Conservation (phyloP, 1,140 invertebrate species). For the Ceratosolen fusciceps region DNA sequence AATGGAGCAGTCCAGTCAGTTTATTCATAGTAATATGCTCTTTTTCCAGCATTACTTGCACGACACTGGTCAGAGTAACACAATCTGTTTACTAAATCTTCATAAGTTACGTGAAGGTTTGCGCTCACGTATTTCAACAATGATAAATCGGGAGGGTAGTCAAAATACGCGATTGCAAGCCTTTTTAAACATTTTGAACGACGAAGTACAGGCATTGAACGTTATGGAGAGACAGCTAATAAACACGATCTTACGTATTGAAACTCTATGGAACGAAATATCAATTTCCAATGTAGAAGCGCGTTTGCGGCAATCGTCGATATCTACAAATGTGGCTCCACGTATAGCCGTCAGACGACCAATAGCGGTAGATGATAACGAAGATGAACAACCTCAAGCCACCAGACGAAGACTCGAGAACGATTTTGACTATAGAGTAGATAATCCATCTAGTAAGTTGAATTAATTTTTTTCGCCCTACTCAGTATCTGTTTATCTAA, state of each 20-base stretch:
- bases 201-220: slow-evolving; percentile 55
- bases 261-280: slow-evolving; percentile 5
- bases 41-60: slow-evolving; percentile 52
- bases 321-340: background rate
- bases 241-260: background rate
- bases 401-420: slow-evolving; percentile 36
- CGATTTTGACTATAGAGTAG: background rate
- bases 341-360: slow-evolving; percentile 11
- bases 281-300: slow-evolving; percentile 6
- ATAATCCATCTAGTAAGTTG: slow-evolving; percentile 20
- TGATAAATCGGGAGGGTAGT: slow-evolving; percentile 38
- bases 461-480: background rate
- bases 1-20: slow-evolving; percentile 48
- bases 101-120: slow-evolving; percentile 53
- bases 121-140: slow-evolving; percentile 44
- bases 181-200: slow-evolving; percentile 52
- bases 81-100: slow-evolving; percentile 49
- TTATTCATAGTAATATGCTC: slow-evolving; percentile 42
- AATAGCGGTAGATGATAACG: background rate
- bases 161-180: slow-evolving; percentile 44
- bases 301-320: background rate
- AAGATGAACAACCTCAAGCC: slow-evolving; percentile 14
- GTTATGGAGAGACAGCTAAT: slow-evolving; percentile 54
- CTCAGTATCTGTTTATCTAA: background rate
- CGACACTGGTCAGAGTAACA: slow-evolving; percentile 52